Evolutionary conservation across 2,113 vertebrate genomes (phyloP).

Genomic region (Petromus typicus): DNA sequence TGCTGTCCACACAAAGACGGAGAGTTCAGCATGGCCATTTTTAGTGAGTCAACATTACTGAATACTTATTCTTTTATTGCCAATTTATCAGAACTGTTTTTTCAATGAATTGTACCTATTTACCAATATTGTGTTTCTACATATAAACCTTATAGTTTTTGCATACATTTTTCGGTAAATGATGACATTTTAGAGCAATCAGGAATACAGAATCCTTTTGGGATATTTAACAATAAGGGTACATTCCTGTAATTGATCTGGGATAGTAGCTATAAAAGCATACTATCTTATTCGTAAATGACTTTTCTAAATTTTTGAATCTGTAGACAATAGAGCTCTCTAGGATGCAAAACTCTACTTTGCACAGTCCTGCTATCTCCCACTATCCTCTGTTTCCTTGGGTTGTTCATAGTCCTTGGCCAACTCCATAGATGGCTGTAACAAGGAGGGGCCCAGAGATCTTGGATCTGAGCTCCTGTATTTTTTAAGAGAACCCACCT

Average conservation of each 20-base stretch:
- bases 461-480: neutral
- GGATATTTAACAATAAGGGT: neutral
- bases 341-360: slow-evolving; percentile 16
- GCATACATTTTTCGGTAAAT: slow-evolving; percentile 21
- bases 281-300: slow-evolving; percentile 16
- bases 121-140: slow-evolving; percentile 23
- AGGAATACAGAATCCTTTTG: neutral
- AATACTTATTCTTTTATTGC: neutral
- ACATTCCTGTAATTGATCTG: neutral
- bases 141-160: neutral
- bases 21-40: neutral
- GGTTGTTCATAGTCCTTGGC: neutral
- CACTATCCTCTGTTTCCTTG: neutral
- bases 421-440: neutral
- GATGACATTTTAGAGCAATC: neutral
- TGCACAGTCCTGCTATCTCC: neutral
- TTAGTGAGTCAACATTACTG: neutral
- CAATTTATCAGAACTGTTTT: slow-evolving; percentile 1
- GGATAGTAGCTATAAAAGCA: neutral
- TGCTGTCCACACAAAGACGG: neutral
- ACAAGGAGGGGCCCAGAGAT: neutral
- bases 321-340: neutral
- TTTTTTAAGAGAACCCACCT: neutral
- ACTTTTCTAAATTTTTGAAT: neutral
- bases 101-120: slow-evolving; percentile 17